Evolutionary conservation across 2,113 vertebrate genomes (phyloP).

Genomic region (Chamaea fasciata): DNA sequence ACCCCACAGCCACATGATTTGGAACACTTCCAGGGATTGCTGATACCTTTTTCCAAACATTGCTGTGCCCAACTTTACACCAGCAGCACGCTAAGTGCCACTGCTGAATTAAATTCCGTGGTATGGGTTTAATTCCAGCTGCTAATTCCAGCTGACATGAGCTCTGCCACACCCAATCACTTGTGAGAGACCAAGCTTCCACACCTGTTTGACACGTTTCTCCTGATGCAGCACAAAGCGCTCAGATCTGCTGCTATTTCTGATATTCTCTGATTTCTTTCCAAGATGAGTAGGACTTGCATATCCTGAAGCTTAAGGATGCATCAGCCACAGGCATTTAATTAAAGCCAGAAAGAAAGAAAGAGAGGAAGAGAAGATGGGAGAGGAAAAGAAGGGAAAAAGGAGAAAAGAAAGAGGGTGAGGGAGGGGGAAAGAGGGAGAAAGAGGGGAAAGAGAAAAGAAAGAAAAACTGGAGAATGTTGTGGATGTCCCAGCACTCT

Average conservation of each 20-base stretch:
- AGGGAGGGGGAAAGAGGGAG: neutral
- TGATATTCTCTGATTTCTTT: neutral
- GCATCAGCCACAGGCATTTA: neutral
- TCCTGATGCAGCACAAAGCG: neutral
- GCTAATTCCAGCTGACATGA: neutral
- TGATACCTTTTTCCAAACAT: neutral
- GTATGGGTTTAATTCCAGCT: neutral
- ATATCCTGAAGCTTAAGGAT: neutral
- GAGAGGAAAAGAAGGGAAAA: too few relatives aligned
- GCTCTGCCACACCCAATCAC: neutral
- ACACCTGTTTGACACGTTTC: neutral
- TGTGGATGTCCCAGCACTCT: rapidly evolving
- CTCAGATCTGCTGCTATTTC: neutral
- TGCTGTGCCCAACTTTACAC: rapidly evolving
- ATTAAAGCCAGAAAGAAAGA: neutral
- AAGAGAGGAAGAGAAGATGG: too few relatives aligned
- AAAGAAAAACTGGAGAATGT: neutral
- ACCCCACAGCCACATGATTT: neutral
- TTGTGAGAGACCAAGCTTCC: neutral
- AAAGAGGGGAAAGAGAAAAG: too few relatives aligned
- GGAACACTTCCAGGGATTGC: neutral
- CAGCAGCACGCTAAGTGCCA: neutral
- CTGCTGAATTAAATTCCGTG: neutral
- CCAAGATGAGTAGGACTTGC: neutral
- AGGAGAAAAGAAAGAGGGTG: too few relatives aligned